Percentiles rank a stretch among this genome's conserved stretches.
Conservation (phyloP, 2,113 vertebrate genomes). For the Thamnaconus septentrionalis region DNA sequence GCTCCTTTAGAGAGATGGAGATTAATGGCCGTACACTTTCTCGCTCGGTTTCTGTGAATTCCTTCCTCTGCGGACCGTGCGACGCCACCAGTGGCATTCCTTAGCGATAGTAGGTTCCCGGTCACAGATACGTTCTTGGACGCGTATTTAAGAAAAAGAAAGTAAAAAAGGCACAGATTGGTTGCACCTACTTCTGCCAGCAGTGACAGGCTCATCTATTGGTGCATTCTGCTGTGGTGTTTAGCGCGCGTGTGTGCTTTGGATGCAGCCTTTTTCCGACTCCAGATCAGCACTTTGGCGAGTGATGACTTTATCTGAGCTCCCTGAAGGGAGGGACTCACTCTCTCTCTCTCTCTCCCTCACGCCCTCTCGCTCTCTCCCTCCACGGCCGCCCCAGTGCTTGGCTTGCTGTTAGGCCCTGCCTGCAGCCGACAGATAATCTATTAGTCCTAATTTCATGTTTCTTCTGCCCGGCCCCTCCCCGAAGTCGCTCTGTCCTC, state of each 20-base stretch:
- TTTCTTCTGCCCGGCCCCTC: conserved; percentile 66
- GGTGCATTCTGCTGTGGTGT: conserved; percentile 34
- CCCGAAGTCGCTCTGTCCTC: conserved; percentile 71
- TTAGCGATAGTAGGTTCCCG: too few relatives aligned
- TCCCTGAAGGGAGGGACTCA: conserved; percentile 65
- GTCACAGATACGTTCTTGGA: too few relatives aligned
- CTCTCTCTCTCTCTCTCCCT: conserved; percentile 58
- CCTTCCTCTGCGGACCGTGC: too few relatives aligned
- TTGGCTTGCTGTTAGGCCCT: conserved; percentile 62
- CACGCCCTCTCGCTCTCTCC: conserved; percentile 30
- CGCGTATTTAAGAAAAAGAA: conserved; percentile 12
- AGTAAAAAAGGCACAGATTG: conserved; percentile 29
- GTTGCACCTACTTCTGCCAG: background rate
- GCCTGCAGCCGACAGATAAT: conserved; percentile 76
- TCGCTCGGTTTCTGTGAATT: too few relatives aligned
- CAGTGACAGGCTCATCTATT: conserved; percentile 27
- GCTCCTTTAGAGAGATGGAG: too few relatives aligned
- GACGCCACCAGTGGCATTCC: background rate
- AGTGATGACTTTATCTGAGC: conserved; percentile 73
- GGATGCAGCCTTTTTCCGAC: conserved; percentile 61
- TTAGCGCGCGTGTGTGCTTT: conserved; percentile 35
- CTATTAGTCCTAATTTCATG: conserved; percentile 82
- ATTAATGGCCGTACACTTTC: too few relatives aligned
- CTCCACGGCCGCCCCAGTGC: conserved; percentile 42
- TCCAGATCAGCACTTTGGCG: conserved; percentile 72